Conservation (phyloP, 2,888 invertebrate genomes). For the Rutpela maculata region DNA sequence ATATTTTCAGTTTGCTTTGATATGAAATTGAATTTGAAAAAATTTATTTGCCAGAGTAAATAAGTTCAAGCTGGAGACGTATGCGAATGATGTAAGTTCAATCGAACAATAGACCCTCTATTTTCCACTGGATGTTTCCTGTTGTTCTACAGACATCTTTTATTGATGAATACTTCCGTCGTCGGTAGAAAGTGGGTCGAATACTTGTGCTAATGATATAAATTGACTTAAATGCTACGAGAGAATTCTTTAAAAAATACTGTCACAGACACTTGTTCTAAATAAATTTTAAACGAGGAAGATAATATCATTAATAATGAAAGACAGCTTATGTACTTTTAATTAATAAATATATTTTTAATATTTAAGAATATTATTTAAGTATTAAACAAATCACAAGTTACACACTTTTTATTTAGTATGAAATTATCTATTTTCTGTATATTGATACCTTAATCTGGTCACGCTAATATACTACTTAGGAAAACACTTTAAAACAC, state of each 20-base stretch:
- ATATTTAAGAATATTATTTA: too few relatives aligned
- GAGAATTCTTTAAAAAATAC: not conserved
- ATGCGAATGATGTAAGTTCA: slow-evolving; percentile 47
- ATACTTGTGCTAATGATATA: slow-evolving; percentile 12
- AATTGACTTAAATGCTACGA: slow-evolving; percentile 15
- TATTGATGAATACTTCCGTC: slow-evolving; percentile 56
- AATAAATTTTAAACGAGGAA: too few relatives aligned
- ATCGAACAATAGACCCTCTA: slow-evolving; percentile 54
- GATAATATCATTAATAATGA: too few relatives aligned
- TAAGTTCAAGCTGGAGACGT: slow-evolving; percentile 46
- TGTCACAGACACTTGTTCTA: not conserved
- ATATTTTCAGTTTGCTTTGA: slow-evolving; percentile 35
- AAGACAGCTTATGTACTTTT: too few relatives aligned
- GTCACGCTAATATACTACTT: too few relatives aligned
- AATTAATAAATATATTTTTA: too few relatives aligned
- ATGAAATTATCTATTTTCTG: too few relatives aligned
- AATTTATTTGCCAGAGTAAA: slow-evolving; percentile 49
- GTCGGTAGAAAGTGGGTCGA: slow-evolving; percentile 28
- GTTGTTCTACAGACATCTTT: slow-evolving; percentile 60
- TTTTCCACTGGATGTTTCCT: slow-evolving; percentile 54
- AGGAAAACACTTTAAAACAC: too few relatives aligned
- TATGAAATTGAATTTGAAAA: slow-evolving; percentile 38
- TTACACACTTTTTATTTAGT: too few relatives aligned
- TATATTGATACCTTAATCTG: too few relatives aligned
- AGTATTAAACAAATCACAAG: too few relatives aligned